Evolutionary conservation across 2,113 vertebrate genomes (phyloP).

Genomic region (Bettongia penicillata): DNA sequence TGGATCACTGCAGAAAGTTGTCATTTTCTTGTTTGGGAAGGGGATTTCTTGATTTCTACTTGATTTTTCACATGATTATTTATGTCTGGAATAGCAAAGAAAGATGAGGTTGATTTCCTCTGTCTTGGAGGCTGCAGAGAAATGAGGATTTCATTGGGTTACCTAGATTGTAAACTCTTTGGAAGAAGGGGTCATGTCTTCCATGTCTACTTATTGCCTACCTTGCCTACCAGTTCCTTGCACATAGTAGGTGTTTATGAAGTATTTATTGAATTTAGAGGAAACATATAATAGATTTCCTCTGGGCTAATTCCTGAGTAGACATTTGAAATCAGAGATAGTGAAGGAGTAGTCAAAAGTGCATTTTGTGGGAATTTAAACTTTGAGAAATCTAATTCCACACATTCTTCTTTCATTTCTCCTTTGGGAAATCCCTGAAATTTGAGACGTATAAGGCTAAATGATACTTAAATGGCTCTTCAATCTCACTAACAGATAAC

Average conservation of each 20-base stretch:
- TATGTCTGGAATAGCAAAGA: background rate
- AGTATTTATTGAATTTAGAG: background rate
- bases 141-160: background rate
- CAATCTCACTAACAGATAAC: background rate
- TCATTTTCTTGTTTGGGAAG: background rate
- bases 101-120: background rate
- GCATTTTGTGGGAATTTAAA: background rate
- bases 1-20: background rate
- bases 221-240: background rate
- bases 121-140: background rate
- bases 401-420: background rate
- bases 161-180: background rate
- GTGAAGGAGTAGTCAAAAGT: background rate
- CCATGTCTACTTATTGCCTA: background rate
- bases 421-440: background rate
- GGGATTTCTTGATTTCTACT: background rate
- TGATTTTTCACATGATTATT: background rate
- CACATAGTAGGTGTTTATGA: background rate
- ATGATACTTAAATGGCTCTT: background rate
- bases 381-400: background rate
- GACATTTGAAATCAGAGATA: background rate
- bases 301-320: background rate
- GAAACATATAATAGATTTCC: background rate
- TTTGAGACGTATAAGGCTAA: background rate
- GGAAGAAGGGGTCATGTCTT: background rate